Conservation (phyloP, 2,797 vertebrate species). For the Trachurus trachurus region DNA sequence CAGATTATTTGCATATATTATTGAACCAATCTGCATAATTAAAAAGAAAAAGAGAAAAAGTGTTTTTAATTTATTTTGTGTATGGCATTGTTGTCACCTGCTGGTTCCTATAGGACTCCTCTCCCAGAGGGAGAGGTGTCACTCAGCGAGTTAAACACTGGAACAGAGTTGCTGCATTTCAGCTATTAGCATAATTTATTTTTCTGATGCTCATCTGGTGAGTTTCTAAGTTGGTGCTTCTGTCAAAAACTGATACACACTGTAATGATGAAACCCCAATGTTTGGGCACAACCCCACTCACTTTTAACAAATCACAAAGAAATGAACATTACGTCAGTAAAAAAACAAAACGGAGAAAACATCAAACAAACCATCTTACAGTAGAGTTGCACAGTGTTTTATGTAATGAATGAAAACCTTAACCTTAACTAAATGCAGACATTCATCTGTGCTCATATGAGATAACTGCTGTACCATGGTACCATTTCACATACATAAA, state of each 20-base stretch:
- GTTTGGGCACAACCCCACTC: background rate
- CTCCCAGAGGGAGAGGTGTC: slow-evolving; percentile 37
- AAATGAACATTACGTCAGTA: background rate
- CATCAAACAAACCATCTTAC: background rate
- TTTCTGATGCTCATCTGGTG: slow-evolving; percentile 11
- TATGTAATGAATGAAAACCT: background rate
- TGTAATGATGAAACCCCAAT: background rate
- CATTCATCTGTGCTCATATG: background rate
- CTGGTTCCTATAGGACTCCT: slow-evolving; percentile 35
- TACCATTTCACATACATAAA: background rate
- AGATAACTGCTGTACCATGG: background rate
- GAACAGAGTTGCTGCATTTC: slow-evolving; percentile 6
- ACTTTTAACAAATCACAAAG: background rate
- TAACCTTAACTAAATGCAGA: background rate
- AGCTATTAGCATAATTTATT: slow-evolving; percentile 10
- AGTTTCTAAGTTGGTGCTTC: background rate
- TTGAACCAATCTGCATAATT: slow-evolving; percentile 60
- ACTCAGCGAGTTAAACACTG: slow-evolving; percentile 38
- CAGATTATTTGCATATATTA: slow-evolving; percentile 48
- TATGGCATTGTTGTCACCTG: slow-evolving; percentile 34
- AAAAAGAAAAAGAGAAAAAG: slow-evolving; percentile 7
- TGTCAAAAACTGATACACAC: slow-evolving; percentile 10
- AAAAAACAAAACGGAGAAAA: background rate
- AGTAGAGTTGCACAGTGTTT: background rate
- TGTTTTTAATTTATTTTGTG: slow-evolving; percentile 9